Evolutionary conservation across 2,888 invertebrate species (phyloP).

Genomic region (Ormyrus rosae): DNA sequence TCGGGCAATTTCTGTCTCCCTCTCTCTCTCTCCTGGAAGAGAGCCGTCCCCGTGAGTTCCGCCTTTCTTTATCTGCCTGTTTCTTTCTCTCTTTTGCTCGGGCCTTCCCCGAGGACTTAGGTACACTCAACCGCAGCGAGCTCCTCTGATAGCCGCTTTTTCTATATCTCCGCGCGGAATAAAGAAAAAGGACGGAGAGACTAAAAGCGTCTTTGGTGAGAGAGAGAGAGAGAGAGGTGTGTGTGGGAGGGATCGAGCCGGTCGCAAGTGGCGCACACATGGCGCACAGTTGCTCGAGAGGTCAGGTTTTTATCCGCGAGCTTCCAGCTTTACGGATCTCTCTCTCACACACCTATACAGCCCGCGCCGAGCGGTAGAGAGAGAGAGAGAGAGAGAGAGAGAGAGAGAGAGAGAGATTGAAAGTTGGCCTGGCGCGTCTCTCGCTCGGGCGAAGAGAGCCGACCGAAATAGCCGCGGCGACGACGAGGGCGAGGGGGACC

Average conservation of each 20-base stretch:
- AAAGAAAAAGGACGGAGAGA: constrained; percentile 20
- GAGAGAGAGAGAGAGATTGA: background rate
- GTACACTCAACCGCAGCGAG: background rate
- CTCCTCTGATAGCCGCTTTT: constrained; percentile 19
- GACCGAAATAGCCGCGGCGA: too few species aligned
- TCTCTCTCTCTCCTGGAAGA: background rate
- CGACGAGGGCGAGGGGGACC: constrained; percentile 7
- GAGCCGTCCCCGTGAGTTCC: constrained; percentile 1
- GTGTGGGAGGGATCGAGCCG: constrained; percentile 50
- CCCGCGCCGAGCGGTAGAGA: constrained; percentile 1
- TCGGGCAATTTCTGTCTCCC: constrained; percentile 7
- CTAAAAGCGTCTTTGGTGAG: constrained; percentile 43
- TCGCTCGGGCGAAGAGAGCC: too few species aligned
- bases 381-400: constrained; percentile 25
- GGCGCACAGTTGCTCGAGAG: constrained; percentile 75
- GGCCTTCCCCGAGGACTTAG: constrained; percentile 22
- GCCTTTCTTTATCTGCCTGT: constrained; percentile 14
- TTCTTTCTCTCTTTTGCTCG: constrained; percentile 4
- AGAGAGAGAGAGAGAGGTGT: constrained; percentile 38
- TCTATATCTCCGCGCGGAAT: background rate
- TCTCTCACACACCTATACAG: constrained; percentile 19
- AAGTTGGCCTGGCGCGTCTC: background rate
- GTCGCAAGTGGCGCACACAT: constrained; percentile 75
- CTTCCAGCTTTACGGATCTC: constrained; percentile 71
- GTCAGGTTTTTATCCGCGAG: constrained; percentile 74